Conservation (phyloP, 2,888 invertebrate species). For the Spodoptera exigua region DNA sequence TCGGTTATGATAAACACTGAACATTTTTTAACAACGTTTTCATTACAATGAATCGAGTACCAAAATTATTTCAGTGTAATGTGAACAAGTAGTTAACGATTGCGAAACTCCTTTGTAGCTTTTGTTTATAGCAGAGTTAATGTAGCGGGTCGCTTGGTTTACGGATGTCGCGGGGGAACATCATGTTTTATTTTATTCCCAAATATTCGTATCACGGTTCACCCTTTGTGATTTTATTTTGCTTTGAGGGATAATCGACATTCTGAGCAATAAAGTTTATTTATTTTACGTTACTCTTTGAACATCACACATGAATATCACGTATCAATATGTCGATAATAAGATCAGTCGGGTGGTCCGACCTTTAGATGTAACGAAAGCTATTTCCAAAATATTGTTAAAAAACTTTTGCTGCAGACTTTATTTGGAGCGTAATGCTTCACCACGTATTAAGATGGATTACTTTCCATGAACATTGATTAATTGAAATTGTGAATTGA, state of each 20-base stretch:
- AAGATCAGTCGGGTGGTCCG: too few species aligned
- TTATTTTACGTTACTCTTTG: conserved; percentile 29
- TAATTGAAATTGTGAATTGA: conserved; percentile 42
- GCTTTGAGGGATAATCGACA: conserved; percentile 12
- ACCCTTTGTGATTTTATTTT: conserved; percentile 33
- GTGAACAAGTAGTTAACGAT: conserved; percentile 33
- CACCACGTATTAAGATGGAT: conserved; percentile 34
- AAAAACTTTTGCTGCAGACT: conserved; percentile 29
- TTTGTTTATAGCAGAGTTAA: conserved; percentile 18
- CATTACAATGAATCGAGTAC: conserved; percentile 61
- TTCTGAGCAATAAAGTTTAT: conserved; percentile 33
- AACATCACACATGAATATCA: conserved; percentile 3
- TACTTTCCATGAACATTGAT: conserved; percentile 47
- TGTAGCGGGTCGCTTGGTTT: conserved; percentile 17
- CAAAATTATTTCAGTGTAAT: conserved; percentile 54
- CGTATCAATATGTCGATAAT: conserved; percentile 25
- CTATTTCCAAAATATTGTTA: conserved; percentile 18
- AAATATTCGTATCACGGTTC: conserved; percentile 13
- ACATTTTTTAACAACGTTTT: conserved; percentile 66
- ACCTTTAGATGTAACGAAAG: conserved; percentile 4
- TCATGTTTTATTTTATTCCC: conserved; percentile 16
- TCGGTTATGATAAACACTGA: conserved; percentile 77
- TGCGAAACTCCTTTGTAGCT: conserved; percentile 34
- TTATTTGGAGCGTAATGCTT: conserved; percentile 32
- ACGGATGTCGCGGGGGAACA: conserved; percentile 14